Percentiles rank a stretch among this genome's conserved stretches.
Evolutionary conservation across 2,888 invertebrate species (phyloP).

Genomic region (Allophyes oxyacanthae): DNA sequence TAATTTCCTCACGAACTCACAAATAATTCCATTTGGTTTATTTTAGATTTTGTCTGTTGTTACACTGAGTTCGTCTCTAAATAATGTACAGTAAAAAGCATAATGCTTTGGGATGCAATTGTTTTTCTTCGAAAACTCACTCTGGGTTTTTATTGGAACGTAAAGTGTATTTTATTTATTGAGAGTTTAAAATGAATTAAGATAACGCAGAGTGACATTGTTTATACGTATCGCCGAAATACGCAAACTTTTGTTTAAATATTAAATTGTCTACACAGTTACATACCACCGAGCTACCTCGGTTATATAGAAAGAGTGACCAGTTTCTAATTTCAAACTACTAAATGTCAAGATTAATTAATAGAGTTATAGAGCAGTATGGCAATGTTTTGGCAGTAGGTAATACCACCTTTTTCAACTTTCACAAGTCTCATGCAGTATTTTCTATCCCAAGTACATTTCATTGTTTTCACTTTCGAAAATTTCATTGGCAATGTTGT

Average conservation of each 20-base stretch:
- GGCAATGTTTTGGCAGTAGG: conserved; percentile 28
- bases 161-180: conserved; percentile 81
- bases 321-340: conserved; percentile 14
- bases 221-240: conserved; percentile 21
- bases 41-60: conserved; percentile 70
- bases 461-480: conserved; percentile 53
- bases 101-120: conserved; percentile 71
- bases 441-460: conserved; percentile 26
- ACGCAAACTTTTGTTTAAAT: conserved; percentile 3
- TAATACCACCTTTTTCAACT: conserved; percentile 30
- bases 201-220: conserved; percentile 31
- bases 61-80: conserved; percentile 72
- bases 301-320: conserved; percentile 20
- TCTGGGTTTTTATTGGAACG: conserved; percentile 74
- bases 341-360: conserved; percentile 10
- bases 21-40: conserved; percentile 59
- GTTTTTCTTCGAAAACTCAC: conserved; percentile 70
- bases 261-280: conserved; percentile 10
- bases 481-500: conserved; percentile 54
- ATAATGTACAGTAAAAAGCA: conserved; percentile 78
- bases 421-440: conserved; percentile 38
- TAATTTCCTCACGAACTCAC: conserved; percentile 62
- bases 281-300: conserved; percentile 24
- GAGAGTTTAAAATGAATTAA: conserved; percentile 75
- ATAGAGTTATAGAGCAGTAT: conserved; percentile 33